Conservation (phyloP, 2,888 invertebrate species). For the Cataglyphis altisquamis region DNA sequence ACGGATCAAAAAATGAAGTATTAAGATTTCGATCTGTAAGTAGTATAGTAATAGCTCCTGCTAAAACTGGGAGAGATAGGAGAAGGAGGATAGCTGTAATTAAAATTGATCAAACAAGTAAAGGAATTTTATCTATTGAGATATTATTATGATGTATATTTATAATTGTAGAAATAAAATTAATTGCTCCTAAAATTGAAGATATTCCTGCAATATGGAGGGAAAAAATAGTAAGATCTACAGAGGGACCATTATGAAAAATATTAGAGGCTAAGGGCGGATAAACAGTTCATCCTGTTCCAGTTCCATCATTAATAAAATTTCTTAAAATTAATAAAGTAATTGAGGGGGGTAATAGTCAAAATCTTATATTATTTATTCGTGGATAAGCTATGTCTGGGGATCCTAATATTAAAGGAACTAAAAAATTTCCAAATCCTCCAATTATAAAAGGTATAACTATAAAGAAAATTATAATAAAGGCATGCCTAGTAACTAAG, state of each 20-base stretch:
- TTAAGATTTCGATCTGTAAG: conserved; percentile 93
- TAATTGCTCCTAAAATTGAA: conserved; percentile 92
- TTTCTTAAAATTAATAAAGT: conserved; percentile 89
- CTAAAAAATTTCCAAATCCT: conserved; percentile 94
- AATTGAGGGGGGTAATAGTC: conserved; percentile 91
- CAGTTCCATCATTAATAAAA: conserved; percentile 90
- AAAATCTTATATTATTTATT: conserved; percentile 95
- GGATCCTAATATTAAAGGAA: conserved; percentile 92
- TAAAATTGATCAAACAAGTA: conserved; percentile 92
- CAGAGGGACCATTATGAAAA: conserved; percentile 90
- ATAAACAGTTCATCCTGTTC: conserved; percentile 93
- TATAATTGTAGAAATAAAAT: conserved; percentile 92
- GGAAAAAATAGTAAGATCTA: conserved; percentile 93
- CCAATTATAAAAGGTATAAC: conserved; percentile 92
- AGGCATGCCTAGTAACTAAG: conserved; percentile 93
- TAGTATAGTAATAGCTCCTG: conserved; percentile 93
- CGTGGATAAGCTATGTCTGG: conserved; percentile 94
- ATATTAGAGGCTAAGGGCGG: conserved; percentile 90
- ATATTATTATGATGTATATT: conserved; percentile 89
- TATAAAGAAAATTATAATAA: conserved; percentile 94
- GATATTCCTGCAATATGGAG: conserved; percentile 92
- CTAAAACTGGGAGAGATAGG: conserved; percentile 91
- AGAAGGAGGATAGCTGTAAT: conserved; percentile 90
- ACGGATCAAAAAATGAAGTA: conserved; percentile 93
- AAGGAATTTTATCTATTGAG: conserved; percentile 89